Percentiles rank a stretch among this genome's conserved stretches.
These are phyloP conservation scores for Spongia lamella DNA, from an alignment of 37 sponge, comb jelly and placozoan genomes.

Conservation along the genomic window DNA sequence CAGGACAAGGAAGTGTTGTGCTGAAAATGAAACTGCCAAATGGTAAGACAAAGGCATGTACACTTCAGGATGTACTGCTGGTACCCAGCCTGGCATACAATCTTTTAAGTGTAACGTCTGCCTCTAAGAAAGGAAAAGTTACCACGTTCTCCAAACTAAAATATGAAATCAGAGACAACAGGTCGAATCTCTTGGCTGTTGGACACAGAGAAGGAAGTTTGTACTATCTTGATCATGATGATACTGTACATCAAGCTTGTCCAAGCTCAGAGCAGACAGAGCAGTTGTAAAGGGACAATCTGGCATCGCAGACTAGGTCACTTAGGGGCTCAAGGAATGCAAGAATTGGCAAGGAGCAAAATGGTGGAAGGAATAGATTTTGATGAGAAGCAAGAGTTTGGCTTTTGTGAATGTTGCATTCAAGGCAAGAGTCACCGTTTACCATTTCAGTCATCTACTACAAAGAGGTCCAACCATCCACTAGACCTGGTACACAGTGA, in stretches of 20 bases:
- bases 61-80: too few species aligned
- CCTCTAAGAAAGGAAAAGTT: too few species aligned
- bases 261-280: background rate
- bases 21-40: too few species aligned
- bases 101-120: too few species aligned
- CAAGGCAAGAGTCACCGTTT: conserved; percentile 24
- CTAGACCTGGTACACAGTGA: conserved; percentile 45
- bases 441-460: conserved; percentile 2
- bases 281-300: background rate
- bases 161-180: too few species aligned
- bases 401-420: conserved; percentile 45
- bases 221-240: conserved; percentile 20
- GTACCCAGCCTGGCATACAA: too few species aligned
- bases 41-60: too few species aligned
- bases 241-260: background rate
- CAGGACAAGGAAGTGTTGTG: too few species aligned
- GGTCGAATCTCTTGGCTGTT: too few species aligned
- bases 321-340: conserved; percentile 13
- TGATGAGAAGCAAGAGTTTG: conserved; percentile 3
- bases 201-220: conserved; percentile 35
- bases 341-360: conserved; percentile 10
- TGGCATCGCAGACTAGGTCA: conserved; percentile 58
- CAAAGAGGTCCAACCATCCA: conserved; percentile 20
- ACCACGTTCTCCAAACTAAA: too few species aligned
- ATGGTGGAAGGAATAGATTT: conserved; percentile 32